These are phyloP conservation scores for Mola mola DNA, from an alignment of 2,113 vertebrate species.

Conservation along the genomic window DNA sequence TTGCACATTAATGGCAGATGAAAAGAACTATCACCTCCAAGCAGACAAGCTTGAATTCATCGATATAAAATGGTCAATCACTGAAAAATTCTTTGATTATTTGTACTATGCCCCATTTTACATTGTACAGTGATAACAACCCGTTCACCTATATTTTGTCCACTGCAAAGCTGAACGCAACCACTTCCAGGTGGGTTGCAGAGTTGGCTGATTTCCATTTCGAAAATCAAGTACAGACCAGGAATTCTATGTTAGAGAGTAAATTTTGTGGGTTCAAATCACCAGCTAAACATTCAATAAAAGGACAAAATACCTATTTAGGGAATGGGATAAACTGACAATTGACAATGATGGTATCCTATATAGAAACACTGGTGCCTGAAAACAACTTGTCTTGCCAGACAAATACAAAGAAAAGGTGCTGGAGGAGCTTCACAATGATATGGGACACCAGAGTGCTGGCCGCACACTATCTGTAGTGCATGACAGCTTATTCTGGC, in stretches of 20 bases:
- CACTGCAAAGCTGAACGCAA: neutral
- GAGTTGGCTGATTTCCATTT: slow-evolving; percentile 11
- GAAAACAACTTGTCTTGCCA: no score
- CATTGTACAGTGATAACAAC: neutral
- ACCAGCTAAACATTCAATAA: neutral
- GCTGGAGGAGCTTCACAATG: no score
- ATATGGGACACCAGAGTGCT: no score
- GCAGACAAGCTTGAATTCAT: slow-evolving; percentile 14
- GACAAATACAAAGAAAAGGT: no score
- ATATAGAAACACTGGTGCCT: no score
- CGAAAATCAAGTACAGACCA: neutral
- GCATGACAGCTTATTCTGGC: no score
- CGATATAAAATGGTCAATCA: slow-evolving; percentile 13
- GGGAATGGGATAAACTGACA: no score
- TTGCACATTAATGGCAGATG: neutral
- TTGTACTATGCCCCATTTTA: slow-evolving; percentile 4
- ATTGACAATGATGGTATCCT: no score
- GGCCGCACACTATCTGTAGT: no score
- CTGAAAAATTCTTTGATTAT: neutral
- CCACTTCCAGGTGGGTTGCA: slow-evolving; percentile 7
- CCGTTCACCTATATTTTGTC: no score
- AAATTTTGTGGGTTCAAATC: neutral
- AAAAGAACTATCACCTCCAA: slow-evolving; percentile 2
- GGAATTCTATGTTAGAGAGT: neutral
- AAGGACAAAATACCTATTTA: slow-evolving; percentile 6